These are phyloP conservation scores for Larimichthys polyactis DNA, from an alignment of 2,113 vertebrate genomes.

Conservation along the genomic window DNA sequence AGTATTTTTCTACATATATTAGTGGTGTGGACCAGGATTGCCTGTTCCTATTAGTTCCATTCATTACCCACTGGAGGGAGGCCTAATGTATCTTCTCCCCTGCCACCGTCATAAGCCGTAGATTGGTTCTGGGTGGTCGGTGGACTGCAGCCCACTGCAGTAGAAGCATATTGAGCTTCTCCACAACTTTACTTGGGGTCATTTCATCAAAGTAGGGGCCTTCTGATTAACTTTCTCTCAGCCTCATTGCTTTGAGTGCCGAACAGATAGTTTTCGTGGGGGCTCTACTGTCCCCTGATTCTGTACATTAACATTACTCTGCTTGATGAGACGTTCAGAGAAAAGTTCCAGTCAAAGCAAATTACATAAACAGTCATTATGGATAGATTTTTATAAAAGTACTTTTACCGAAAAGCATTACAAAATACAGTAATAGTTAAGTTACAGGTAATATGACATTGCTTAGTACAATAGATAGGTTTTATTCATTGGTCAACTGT, in stretches of 20 bases:
- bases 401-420: constrained; percentile 4
- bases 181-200: constrained; percentile 79
- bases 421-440: constrained; percentile 14
- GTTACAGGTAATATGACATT: not conserved
- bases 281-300: constrained; percentile 65
- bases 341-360: constrained; percentile 62
- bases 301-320: constrained; percentile 73
- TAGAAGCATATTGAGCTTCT: constrained; percentile 79
- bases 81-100: constrained; percentile 82
- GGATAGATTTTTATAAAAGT: constrained; percentile 47
- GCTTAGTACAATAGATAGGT: not conserved
- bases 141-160: constrained; percentile 72
- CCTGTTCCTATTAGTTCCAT: constrained; percentile 83
- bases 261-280: constrained; percentile 65
- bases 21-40: constrained; percentile 66
- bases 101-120: constrained; percentile 78
- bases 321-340: constrained; percentile 71
- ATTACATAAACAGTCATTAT: constrained; percentile 61
- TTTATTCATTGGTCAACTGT: not conserved
- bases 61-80: constrained; percentile 79
- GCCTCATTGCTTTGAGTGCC: constrained; percentile 78
- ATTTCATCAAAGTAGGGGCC: constrained; percentile 75
- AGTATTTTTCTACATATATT: constrained; percentile 74
- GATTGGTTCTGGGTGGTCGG: constrained; percentile 82
- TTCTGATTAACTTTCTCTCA: constrained; percentile 82